Evolutionary conservation across 2,888 invertebrate genomes (phyloP).

Genomic region (Drosophila monieri): DNA sequence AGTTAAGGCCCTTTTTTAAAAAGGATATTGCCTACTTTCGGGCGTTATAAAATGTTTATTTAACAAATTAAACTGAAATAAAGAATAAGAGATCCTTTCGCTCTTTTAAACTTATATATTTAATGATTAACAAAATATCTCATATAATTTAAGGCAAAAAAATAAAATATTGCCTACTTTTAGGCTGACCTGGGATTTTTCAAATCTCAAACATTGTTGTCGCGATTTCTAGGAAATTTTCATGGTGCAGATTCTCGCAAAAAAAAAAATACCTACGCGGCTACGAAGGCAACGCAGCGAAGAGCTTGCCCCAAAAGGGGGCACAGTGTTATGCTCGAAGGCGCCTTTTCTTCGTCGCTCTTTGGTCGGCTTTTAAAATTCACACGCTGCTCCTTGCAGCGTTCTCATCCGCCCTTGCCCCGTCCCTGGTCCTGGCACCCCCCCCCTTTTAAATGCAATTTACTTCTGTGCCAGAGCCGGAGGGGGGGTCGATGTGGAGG

Average conservation of each 20-base stretch:
- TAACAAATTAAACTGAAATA: too few relatives aligned
- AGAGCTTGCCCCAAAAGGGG: conserved; percentile 33
- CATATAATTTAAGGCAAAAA: too few relatives aligned
- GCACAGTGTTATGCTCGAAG: conserved; percentile 43
- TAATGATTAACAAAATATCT: too few relatives aligned
- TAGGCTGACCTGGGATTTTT: neutral
- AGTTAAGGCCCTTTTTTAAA: too few relatives aligned
- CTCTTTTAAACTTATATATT: too few relatives aligned
- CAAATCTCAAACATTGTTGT: neutral
- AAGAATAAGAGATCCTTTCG: too few relatives aligned
- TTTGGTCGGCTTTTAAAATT: conserved; percentile 67
- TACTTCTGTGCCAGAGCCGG: conserved; percentile 53
- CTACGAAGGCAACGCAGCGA: conserved; percentile 27
- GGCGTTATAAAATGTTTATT: too few relatives aligned
- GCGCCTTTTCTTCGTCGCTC: conserved; percentile 39
- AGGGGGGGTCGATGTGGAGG: conserved; percentile 7
- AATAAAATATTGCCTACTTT: neutral
- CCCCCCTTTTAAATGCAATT: conserved; percentile 64
- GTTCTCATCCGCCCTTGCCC: conserved; percentile 12
- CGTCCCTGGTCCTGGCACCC: neutral
- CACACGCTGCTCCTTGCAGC: conserved; percentile 62
- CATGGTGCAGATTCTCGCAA: neutral
- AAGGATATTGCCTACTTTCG: too few relatives aligned
- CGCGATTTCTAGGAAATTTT: neutral
- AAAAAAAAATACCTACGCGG: neutral